Base-by-base conservation (phyloP, 2,888 invertebrate genomes). In the Eupeodes luniger region DNA sequence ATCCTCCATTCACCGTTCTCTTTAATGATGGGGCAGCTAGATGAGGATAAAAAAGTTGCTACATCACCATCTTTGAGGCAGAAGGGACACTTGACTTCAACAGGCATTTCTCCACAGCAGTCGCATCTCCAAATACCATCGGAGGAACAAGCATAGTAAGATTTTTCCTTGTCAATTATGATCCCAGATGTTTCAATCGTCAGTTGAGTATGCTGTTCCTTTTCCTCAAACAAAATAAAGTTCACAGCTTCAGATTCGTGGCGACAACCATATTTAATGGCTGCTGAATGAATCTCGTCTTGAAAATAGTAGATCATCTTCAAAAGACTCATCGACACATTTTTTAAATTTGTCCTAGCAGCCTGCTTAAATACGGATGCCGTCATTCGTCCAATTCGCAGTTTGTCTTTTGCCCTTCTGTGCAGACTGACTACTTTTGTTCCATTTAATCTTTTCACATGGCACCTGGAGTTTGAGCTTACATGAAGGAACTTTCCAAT, bases 11-110 rank as follows among this genome's bases (percentile, higher is more conserved):
- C 44, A 64, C 62, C 62, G 44, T 64, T 64, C 40, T 64, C 62
- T 64, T 64, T 64, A 64, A 64, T 64, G 44, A 64, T 64, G 62
- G 44, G 62, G 11, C 62, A 64, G 62, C 62, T 64, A 16, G 62
- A 64, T 64, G 62, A 64, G 19, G 16, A 64, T 19, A 64, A 19
- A 44, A 44, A 64, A 44, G 62, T 64, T 64, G 62, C 44, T 10
- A 64, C 62, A 64, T 64, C 16, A 64, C 62, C 62, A 44, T 64
- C 62, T 64, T 64, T 64, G 19, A 64, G 62, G 40, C 44, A 64
- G 44, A 64, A 64, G 62, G 44, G 62, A 44, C 62, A 62, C 44
- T 62, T 62, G 44, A 62, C 59, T 59, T 59, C 59, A 57, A 57
- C 61, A 4, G 40, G 61, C 61, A 64, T 27, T 27, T 27, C 27